Evolutionary conservation across 30 jellyfish, hydroid and myxozoan species (phyloP), one percentile per base, ranked within the genome.

Genomic region (Cassiopea xamachana): DNA sequence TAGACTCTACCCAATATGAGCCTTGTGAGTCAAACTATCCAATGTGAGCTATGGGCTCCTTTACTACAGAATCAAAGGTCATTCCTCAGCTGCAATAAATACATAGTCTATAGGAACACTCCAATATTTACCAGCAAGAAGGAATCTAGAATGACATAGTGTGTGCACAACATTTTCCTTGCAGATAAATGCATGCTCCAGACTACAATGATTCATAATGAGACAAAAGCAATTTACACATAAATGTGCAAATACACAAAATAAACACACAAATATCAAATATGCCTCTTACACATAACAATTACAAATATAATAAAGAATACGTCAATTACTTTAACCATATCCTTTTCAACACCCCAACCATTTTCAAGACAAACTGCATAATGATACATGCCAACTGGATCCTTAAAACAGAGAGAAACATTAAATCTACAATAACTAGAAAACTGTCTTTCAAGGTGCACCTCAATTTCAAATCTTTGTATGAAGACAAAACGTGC

Each of bases 331-430:
- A 89, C 96, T 89, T 75, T 81, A 6, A 45, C 47, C 13, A 81
- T 46, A 58, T 89, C 89, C 45, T 89, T 81, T 45, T 50, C n/a
- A n/a, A 89, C 89, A 46, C 96, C 96, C 88, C 88, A 64, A 1
- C 96, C 96, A 73, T 81, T 82, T 50, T 89, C 96, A 8, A 72
- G 89, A 73, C 96, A 89, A 45, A 89, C 78, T 1, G 87, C 96
- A 73, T 48, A 68, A 50, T 89, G 96, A 73, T 89, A 89, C 84
- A 89, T 73, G 13, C 91, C 96, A 43, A 89, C 89, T 1, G 88
- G 51, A 39, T 89, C 96, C 96, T 89, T 17, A 0, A 39, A 75
- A 78, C 17, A 10, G 45, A 84, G 46, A 70, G 7, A 43, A 46
- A 1, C 62, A 4, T 6, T 62, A 15, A 44, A 48, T 6, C 59